These are phyloP conservation scores for Periophthalmus magnuspinnatus DNA, from an alignment of 2,797 vertebrate species.

Conservation along the genomic window DNA sequence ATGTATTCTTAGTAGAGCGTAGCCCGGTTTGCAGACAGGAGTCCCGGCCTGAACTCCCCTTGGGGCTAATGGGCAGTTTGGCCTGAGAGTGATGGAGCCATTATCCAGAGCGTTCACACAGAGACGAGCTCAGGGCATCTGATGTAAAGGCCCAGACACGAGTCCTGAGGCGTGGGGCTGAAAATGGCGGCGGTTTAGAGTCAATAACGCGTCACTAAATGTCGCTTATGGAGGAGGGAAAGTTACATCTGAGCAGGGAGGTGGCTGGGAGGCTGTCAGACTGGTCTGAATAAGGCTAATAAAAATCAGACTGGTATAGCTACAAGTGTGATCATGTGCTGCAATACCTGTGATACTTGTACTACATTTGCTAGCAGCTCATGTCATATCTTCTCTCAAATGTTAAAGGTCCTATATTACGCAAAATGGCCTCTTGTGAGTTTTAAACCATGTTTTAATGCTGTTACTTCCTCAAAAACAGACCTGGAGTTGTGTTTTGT, in stretches of 20 bases:
- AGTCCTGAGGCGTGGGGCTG: conserved; percentile 5
- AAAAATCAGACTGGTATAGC: neutral
- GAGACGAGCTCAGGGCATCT: conserved; percentile 13
- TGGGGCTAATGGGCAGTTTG: conserved; percentile 27
- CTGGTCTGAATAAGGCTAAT: neutral
- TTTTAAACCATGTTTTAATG: no score
- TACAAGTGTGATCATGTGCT: neutral
- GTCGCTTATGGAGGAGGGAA: neutral
- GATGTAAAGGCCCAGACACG: conserved; percentile 15
- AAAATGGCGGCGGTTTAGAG: neutral
- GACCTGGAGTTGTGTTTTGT: no score
- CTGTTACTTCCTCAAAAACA: no score
- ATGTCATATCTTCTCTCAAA: neutral
- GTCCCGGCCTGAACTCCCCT: conserved; percentile 33
- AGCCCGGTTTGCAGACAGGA: conserved; percentile 15
- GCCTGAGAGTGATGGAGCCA: conserved; percentile 10
- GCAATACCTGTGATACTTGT: neutral
- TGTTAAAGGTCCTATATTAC: no score
- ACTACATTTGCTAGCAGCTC: neutral
- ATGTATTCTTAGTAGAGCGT: neutral
- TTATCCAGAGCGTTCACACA: conserved; percentile 21
- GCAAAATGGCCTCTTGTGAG: no score
- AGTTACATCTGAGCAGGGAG: neutral
- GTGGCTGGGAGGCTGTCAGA: neutral
- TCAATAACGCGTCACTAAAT: conserved; percentile 1